A percentile compares a stretch with the other conserved stretches of the same genome.
These are phyloP conservation scores for Danio rerio DNA, from an alignment of 2,113 vertebrate species.

Conservation along the genomic window DNA sequence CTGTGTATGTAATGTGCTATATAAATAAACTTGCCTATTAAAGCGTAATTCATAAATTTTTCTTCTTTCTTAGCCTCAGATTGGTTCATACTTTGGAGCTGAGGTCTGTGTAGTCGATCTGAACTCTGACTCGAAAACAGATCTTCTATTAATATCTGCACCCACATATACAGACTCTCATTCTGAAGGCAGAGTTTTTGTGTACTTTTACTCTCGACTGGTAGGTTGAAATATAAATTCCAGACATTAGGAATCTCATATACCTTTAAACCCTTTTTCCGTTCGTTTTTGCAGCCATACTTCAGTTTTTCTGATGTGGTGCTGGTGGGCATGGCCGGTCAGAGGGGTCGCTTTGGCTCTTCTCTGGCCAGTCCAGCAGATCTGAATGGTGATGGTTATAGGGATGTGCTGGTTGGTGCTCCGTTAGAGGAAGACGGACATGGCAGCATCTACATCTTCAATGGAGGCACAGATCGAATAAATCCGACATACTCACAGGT, in stretches of 20 bases:
- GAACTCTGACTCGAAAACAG: constrained; percentile 63
- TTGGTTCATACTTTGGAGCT: constrained; percentile 84
- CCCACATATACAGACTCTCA: constrained; percentile 71
- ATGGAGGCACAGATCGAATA: constrained; percentile 57
- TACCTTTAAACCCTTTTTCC: background rate
- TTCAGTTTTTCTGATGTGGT: background rate
- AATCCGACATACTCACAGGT: constrained; percentile 70
- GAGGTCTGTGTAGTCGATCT: constrained; percentile 79
- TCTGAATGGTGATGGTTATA: constrained; percentile 67
- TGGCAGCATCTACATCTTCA: constrained; percentile 78
- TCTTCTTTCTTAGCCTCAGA: constrained; percentile 64
- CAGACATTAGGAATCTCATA: background rate
- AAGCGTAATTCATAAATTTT: background rate
- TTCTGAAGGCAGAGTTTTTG: constrained; percentile 80
- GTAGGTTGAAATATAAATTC: constrained; percentile 53
- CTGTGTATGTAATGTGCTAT: too few species aligned
- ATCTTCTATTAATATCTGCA: constrained; percentile 81
- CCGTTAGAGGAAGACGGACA: constrained; percentile 73
- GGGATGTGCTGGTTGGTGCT: constrained; percentile 75
- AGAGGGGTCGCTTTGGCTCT: too few species aligned
- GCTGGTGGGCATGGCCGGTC: too few species aligned
- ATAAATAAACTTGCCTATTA: too few species aligned
- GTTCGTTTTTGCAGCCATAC: background rate
- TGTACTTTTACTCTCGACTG: constrained; percentile 65
- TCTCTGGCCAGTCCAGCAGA: constrained; percentile 72